These are phyloP conservation scores for Linyphia triangularis DNA, from an alignment of 2,888 invertebrate genomes.

Conservation along the genomic window DNA sequence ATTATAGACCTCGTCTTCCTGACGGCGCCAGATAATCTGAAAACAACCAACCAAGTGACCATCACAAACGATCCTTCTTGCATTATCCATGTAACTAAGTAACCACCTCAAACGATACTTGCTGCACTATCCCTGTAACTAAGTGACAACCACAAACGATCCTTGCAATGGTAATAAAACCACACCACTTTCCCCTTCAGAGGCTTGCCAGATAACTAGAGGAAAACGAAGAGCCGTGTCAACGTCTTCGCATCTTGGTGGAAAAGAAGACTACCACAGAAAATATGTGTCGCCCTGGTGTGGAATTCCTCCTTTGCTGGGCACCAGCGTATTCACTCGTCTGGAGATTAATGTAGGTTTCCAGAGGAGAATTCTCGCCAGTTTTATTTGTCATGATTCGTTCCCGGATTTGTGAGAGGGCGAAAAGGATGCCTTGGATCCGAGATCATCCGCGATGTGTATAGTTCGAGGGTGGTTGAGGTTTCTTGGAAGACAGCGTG, in stretches of 20 bases:
- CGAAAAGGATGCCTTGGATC: neutral
- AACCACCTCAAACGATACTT: too few relatives aligned
- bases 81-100: too few relatives aligned
- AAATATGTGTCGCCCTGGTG: conserved; percentile 64
- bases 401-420: neutral
- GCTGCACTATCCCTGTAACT: too few relatives aligned
- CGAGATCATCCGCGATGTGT: neutral
- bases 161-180: too few relatives aligned
- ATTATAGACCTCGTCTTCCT: too few relatives aligned
- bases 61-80: too few relatives aligned
- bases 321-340: conserved; percentile 25
- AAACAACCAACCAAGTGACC: too few relatives aligned
- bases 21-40: too few relatives aligned
- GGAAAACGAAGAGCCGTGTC: conserved; percentile 66
- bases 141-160: too few relatives aligned
- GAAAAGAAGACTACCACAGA: conserved; percentile 34
- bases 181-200: conserved; percentile 40
- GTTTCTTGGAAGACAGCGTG: neutral
- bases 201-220: conserved; percentile 62
- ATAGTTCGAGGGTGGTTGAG: neutral
- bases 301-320: conserved; percentile 38
- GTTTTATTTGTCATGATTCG: conserved; percentile 69
- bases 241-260: conserved; percentile 23
- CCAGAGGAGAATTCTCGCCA: conserved; percentile 44
- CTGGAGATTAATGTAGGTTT: conserved; percentile 63